Percentiles rank a stretch among this genome's conserved stretches.
Evolutionary conservation across 1,140 invertebrate species (phyloP).

Genomic region (Eumeta japonica): DNA sequence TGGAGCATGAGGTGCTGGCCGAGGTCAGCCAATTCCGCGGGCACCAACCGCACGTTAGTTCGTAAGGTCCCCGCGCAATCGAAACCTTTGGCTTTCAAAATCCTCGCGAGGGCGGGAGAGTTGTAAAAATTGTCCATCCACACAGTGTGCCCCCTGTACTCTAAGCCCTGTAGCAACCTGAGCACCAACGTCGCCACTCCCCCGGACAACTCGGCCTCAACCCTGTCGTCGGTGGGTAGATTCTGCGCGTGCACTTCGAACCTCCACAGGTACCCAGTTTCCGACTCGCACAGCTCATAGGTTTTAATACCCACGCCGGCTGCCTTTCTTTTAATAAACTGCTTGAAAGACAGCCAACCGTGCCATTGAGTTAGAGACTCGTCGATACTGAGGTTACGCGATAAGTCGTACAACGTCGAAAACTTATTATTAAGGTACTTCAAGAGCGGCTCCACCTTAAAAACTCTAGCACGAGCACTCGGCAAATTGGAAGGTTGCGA

Average conservation of each 20-base stretch:
- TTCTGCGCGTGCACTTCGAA: conserved; percentile 13
- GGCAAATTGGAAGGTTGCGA: too few relatives aligned
- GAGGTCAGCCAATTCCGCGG: conserved; percentile 3
- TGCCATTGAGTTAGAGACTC: conserved; percentile 15
- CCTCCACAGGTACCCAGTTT: conserved; percentile 14
- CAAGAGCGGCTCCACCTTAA: conserved; percentile 14
- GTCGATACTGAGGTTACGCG: conserved; percentile 15
- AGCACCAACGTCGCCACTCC: too few relatives aligned
- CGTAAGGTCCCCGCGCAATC: conserved; percentile 9
- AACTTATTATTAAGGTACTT: conserved; percentile 15
- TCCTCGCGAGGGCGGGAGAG: conserved; percentile 6
- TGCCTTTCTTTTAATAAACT: too few relatives aligned
- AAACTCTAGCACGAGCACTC: conserved; percentile 9
- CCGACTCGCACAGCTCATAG: conserved; percentile 16
- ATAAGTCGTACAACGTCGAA: conserved; percentile 6
- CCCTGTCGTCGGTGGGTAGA: too few relatives aligned
- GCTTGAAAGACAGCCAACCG: too few relatives aligned
- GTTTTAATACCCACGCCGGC: conserved; percentile 16
- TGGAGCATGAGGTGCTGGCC: conserved; percentile 6
- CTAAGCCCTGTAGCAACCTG: conserved; percentile 10
- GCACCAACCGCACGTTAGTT: conserved; percentile 6
- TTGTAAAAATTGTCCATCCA: conserved; percentile 18
- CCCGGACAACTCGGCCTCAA: too few relatives aligned
- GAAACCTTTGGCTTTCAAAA: conserved; percentile 4
- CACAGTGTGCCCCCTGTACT: conserved; percentile 12